Base-by-base conservation (phyloP, 2,888 invertebrate species). In the Machimus rusticus region DNA sequence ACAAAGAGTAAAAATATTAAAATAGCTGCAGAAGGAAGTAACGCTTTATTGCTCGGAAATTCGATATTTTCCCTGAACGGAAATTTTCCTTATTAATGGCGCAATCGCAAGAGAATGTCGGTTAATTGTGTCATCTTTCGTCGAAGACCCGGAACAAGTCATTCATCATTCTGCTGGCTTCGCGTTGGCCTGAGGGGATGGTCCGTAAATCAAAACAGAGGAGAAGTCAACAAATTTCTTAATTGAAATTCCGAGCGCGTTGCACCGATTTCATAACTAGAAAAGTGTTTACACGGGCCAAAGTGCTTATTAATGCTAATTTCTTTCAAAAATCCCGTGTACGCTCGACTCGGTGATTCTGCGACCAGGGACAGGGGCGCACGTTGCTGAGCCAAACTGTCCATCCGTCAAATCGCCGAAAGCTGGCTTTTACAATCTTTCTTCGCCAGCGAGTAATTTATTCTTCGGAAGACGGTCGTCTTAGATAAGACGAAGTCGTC, bases 281-380 rank as follows among this genome's bases (percentile, higher is more conserved):
- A 37, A 39, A 37, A 43, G 39, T 43, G 43, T 78, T 78, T 78
- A 78, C 78, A 78, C 43, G 23, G 14, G 37, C 43, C 19, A 43
- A 78, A 78, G 78, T 78, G 78, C 78, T 78, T 78, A 78, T 78
- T 78, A 78, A 78, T 78, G 78, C 78, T 78, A 78, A 78, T 78
- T 78, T 43, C 23, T 43, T 9, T n/a, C 1, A 78, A 78, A 78
- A 78, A 78, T 19, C 51, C 37, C 77, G 37, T 37, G 37, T 39
- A 37, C 39, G 9, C 77, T 37, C 51, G 51, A 16, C 51, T n/a
- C 51, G n/a, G 6, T 51, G 51, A n/a, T 51, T 51, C 51, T 19
- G 51, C 51, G 6, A n/a, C 16, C 51, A 51, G 5, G 6, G 51
- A 51, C n/a, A n/a, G 16, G 6, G 51, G 51, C 0, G 51, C 5